Conservation (phyloP, 2,888 invertebrate species). For the Cosmorhoe ocellata region DNA sequence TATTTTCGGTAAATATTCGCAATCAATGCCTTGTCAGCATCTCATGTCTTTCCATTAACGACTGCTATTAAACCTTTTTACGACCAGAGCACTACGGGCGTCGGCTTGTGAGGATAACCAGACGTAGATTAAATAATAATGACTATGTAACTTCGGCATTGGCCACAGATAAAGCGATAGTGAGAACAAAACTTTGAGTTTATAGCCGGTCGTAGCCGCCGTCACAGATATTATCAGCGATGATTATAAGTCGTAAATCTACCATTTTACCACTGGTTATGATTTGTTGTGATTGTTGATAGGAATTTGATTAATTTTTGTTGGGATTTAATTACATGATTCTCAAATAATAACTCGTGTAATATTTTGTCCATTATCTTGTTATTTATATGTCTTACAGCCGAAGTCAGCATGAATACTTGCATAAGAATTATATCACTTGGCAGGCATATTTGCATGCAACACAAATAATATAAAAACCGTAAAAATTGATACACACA, state of each 20-base stretch:
- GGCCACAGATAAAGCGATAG: neutral
- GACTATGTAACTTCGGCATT: slow-evolving; percentile 4
- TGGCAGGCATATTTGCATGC: too few species aligned
- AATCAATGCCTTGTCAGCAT: slow-evolving; percentile 11
- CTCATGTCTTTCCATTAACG: slow-evolving; percentile 21
- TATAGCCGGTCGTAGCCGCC: slow-evolving; percentile 10
- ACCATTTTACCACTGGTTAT: slow-evolving; percentile 23
- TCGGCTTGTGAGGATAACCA: slow-evolving; percentile 15
- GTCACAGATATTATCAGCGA: slow-evolving; percentile 28
- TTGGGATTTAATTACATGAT: neutral
- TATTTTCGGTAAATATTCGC: neutral
- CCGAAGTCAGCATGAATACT: too few species aligned
- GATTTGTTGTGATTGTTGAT: slow-evolving; percentile 11
- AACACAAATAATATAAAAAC: too few species aligned
- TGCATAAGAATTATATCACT: too few species aligned
- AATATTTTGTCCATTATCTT: too few species aligned
- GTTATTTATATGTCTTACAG: too few species aligned
- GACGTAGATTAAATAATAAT: slow-evolving; percentile 12
- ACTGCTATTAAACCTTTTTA: slow-evolving; percentile 18
- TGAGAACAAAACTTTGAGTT: slow-evolving; percentile 7
- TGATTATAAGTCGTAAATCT: slow-evolving; percentile 36
- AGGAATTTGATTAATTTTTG: slow-evolving; percentile 7
- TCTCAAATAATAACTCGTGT: too few species aligned
- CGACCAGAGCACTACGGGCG: slow-evolving; percentile 6
- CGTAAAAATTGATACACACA: too few species aligned